phyloP scores from a whole-genome alignment of 2,888 invertebrate species.

The Lycocerus yunnanus region DNA sequence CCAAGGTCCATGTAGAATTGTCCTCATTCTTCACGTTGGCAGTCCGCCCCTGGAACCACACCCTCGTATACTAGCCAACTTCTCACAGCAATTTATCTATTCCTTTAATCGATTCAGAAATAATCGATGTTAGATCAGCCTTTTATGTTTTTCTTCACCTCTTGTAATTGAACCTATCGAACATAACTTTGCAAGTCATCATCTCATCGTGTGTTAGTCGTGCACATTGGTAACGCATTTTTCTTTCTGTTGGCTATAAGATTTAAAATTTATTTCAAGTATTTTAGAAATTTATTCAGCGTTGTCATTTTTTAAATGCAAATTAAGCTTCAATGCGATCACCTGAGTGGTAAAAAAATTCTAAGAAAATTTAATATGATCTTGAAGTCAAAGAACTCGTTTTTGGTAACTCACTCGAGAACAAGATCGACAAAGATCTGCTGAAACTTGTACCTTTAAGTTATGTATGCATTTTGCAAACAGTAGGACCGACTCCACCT shows the following conservation, averaged over 20 bases:
- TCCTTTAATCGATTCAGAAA: neutral
- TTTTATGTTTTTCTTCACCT: neutral
- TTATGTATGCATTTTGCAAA: neutral
- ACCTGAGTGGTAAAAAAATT: neutral
- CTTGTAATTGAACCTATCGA: neutral
- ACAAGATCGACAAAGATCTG: slow-evolving; percentile 5
- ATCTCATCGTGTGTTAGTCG: neutral
- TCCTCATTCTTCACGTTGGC: neutral
- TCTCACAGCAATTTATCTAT: neutral
- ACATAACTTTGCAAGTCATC: neutral
- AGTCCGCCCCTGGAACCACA: neutral
- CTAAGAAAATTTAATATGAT: neutral
- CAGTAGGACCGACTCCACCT: slow-evolving; percentile 21
- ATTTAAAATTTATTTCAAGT: neutral
- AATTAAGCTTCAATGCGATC: neutral
- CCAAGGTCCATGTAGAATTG: too few species aligned
- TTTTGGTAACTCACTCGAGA: slow-evolving; percentile 2
- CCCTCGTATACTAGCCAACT: neutral
- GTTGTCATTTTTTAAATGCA: neutral
- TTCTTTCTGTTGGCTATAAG: neutral
- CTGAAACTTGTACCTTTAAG: neutral
- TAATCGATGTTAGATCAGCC: neutral
- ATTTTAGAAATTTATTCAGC: neutral
- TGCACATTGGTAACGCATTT: neutral
- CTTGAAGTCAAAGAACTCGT: neutral